These are phyloP conservation scores for Colostygia pectinataria DNA, from an alignment of 2,888 invertebrate genomes.

Conservation along the genomic window DNA sequence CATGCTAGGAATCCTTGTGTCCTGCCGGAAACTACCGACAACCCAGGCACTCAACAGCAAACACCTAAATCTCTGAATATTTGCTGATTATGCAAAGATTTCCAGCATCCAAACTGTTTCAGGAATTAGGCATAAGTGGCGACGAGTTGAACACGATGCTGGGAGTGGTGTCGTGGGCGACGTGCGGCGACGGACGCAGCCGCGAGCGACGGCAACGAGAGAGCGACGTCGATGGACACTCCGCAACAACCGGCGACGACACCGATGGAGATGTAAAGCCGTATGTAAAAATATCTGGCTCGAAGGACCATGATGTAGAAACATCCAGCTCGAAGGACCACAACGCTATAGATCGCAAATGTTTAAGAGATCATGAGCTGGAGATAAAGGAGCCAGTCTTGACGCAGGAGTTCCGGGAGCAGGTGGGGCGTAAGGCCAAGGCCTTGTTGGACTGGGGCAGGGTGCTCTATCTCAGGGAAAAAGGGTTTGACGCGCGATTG, in stretches of 20 bases:
- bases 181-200: constrained; percentile 88
- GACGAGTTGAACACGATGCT: constrained; percentile 89
- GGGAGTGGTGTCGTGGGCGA: constrained; percentile 95
- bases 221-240: constrained; percentile 62
- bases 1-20: too few species aligned
- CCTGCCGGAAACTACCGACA: too few species aligned
- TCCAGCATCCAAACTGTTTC: too few species aligned
- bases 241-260: neutral
- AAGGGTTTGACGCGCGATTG: constrained; percentile 84
- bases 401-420: constrained; percentile 31
- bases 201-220: constrained; percentile 69
- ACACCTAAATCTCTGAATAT: too few species aligned
- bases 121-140: constrained; percentile 81
- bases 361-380: neutral
- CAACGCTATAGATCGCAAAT: neutral
- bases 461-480: constrained; percentile 81
- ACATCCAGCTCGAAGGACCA: too few species aligned
- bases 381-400: neutral
- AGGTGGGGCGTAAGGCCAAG: constrained; percentile 89
- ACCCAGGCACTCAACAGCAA: too few species aligned
- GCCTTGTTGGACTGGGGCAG: constrained; percentile 90
- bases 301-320: too few species aligned
- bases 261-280: too few species aligned
- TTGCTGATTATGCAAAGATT: too few species aligned
- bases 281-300: too few species aligned